These are phyloP conservation scores for Ichneumoninae sp. DNA, from an alignment of 2,888 invertebrate species.

Conservation along the genomic window DNA sequence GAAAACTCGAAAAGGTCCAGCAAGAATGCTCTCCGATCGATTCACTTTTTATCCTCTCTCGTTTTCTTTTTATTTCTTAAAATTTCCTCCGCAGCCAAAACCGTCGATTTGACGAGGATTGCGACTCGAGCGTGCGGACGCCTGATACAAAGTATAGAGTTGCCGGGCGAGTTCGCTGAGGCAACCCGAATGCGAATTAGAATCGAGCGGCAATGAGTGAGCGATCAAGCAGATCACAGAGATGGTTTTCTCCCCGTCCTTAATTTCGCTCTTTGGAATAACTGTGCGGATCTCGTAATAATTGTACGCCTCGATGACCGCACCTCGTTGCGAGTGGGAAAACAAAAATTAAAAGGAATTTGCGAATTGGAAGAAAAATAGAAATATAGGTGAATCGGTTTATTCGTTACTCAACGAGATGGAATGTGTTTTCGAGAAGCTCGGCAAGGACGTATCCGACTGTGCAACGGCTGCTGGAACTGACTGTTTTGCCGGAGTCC, in stretches of 20 bases:
- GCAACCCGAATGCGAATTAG: slow-evolving; percentile 20
- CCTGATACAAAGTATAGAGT: slow-evolving; percentile 18
- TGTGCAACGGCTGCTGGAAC: background rate
- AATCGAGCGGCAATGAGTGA: slow-evolving; percentile 32
- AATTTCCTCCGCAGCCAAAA: background rate
- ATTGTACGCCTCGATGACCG: slow-evolving; percentile 39
- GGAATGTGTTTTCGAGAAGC: slow-evolving; percentile 12
- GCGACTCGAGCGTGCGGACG: background rate
- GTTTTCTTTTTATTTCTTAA: background rate
- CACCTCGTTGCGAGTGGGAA: slow-evolving; percentile 12
- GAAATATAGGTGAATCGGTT: background rate
- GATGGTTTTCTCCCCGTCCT: slow-evolving; percentile 10
- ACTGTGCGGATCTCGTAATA: slow-evolving; percentile 26
- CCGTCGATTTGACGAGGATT: slow-evolving; percentile 19
- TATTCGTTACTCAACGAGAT: background rate
- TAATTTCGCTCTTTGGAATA: slow-evolving; percentile 37
- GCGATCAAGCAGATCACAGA: slow-evolving; percentile 44
- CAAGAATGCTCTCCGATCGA: background rate
- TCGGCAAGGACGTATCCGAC: slow-evolving; percentile 12
- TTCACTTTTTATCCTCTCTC: background rate
- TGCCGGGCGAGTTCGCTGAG: background rate
- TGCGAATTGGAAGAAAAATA: background rate
- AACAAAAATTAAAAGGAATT: slow-evolving; percentile 2
- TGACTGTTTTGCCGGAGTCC: background rate
- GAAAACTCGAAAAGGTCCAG: slow-evolving; percentile 15